A percentile compares a stretch with the other conserved stretches of the same genome.
Evolutionary conservation across 2,797 vertebrate genomes (phyloP).

Genomic region (Apogon hyalosoma): DNA sequence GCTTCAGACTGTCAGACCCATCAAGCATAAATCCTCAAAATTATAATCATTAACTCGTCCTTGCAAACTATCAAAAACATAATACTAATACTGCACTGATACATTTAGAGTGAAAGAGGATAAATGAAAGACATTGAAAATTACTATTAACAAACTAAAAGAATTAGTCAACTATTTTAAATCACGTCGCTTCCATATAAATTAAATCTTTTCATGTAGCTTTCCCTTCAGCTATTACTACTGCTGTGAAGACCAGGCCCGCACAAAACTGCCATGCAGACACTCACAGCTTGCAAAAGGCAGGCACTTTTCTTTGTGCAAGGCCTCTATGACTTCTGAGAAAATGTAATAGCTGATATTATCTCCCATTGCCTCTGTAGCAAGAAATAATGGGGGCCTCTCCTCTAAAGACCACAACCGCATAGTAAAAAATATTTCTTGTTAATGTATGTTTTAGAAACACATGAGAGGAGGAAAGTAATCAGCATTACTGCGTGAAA

Average conservation of each 20-base stretch:
- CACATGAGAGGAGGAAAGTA: slow-evolving; percentile 63
- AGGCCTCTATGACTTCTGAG: slow-evolving; percentile 71
- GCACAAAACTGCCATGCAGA: slow-evolving; percentile 48
- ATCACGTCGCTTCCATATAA: slow-evolving; percentile 41
- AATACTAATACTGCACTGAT: slow-evolving; percentile 49
- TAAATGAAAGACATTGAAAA: slow-evolving; percentile 48
- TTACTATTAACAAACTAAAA: slow-evolving; percentile 43
- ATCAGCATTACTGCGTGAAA: slow-evolving; percentile 60
- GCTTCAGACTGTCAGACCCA: slow-evolving; percentile 68
- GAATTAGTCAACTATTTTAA: slow-evolving; percentile 53
- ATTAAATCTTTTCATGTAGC: slow-evolving; percentile 38
- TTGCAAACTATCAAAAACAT: slow-evolving; percentile 61
- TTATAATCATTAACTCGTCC: slow-evolving; percentile 77
- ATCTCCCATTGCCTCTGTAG: slow-evolving; percentile 65
- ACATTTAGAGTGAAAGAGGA: slow-evolving; percentile 42
- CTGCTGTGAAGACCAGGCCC: slow-evolving; percentile 23
- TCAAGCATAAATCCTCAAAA: slow-evolving; percentile 66
- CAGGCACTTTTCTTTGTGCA: slow-evolving; percentile 56
- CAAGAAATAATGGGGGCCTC: slow-evolving; percentile 71
- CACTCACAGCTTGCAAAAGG: slow-evolving; percentile 51
- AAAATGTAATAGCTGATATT: slow-evolving; percentile 80
- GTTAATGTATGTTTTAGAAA: slow-evolving; percentile 69
- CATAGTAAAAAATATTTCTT: slow-evolving; percentile 63
- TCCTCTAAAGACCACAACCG: slow-evolving; percentile 71
- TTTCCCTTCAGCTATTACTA: slow-evolving; percentile 43